These are phyloP conservation scores for Euwallacea fornicatus DNA, from an alignment of 1,140 invertebrate species.

Conservation along the genomic window DNA sequence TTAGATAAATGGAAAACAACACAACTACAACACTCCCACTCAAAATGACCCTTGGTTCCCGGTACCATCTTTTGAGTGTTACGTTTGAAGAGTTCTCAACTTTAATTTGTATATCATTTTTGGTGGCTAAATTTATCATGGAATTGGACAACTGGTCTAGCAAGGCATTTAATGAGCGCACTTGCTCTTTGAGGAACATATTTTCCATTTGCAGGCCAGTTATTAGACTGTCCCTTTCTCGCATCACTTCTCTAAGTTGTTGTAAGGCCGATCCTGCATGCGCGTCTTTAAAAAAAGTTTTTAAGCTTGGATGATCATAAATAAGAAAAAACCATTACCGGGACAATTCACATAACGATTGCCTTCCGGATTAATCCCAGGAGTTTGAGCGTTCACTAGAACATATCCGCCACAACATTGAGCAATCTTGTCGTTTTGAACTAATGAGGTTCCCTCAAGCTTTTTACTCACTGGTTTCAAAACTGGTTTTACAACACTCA, in stretches of 20 bases:
- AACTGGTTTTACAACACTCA: too few species aligned
- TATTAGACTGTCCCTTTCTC: constrained; percentile 14
- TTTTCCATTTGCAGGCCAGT: constrained; percentile 20
- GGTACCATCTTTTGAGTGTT: constrained; percentile 22
- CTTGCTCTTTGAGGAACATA: constrained; percentile 20
- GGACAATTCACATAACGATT: constrained; percentile 10
- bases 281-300: constrained; percentile 18
- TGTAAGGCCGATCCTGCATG: constrained; percentile 1
- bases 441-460: too few species aligned
- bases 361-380: neutral
- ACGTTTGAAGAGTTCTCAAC: constrained; percentile 24
- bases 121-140: constrained; percentile 10
- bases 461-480: too few species aligned
- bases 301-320: neutral
- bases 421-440: too few species aligned
- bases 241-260: constrained; percentile 2
- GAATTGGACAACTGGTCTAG: constrained; percentile 22
- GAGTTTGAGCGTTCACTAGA: neutral
- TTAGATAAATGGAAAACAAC: constrained; percentile 29
- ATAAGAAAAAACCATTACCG: constrained; percentile 3
- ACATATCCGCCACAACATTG: constrained; percentile 22
- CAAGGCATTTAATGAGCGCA: neutral
- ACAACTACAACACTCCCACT: constrained; percentile 16
- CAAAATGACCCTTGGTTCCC: constrained; percentile 21
- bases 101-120: constrained; percentile 29